Conservation (phyloP, 1,140 invertebrate species). For the Prorops nasuta region DNA sequence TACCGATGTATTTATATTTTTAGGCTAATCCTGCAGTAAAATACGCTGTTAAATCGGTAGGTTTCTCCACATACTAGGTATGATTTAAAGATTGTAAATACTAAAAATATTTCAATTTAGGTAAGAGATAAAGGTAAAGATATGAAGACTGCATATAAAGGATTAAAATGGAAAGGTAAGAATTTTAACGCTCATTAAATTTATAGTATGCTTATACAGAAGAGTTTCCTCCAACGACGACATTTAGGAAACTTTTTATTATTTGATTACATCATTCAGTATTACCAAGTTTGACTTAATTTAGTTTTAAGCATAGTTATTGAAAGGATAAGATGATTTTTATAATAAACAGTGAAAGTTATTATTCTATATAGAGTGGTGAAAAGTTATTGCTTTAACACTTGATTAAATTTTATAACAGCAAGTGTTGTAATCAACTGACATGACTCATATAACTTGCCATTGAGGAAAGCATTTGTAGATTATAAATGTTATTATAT, state of each 20-base stretch:
- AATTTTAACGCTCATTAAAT: slow-evolving; percentile 11
- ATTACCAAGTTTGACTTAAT: no score
- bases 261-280: no score
- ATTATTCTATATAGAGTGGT: no score
- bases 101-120: slow-evolving; percentile 43
- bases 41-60: slow-evolving; percentile 78
- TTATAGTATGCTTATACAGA: neutral
- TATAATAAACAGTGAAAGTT: no score
- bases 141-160: slow-evolving; percentile 73
- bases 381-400: no score
- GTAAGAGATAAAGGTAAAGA: slow-evolving; percentile 76
- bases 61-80: slow-evolving; percentile 20
- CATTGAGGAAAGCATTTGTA: slow-evolving; percentile 27
- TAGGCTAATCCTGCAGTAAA: slow-evolving; percentile 81
- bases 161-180: slow-evolving; percentile 66
- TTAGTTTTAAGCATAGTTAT: no score
- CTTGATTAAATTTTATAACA: no score
- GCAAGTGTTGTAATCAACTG: no score
- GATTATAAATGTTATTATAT: neutral
- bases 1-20: slow-evolving; percentile 48
- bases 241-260: no score
- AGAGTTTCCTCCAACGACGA: no score
- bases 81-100: neutral
- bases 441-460: slow-evolving; percentile 42
- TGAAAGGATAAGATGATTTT: no score